Percentiles rank a stretch among this genome's conserved stretches.
Evolutionary conservation across 2,888 invertebrate genomes (phyloP).

Genomic region (Stenoptilia bipunctidactyla): DNA sequence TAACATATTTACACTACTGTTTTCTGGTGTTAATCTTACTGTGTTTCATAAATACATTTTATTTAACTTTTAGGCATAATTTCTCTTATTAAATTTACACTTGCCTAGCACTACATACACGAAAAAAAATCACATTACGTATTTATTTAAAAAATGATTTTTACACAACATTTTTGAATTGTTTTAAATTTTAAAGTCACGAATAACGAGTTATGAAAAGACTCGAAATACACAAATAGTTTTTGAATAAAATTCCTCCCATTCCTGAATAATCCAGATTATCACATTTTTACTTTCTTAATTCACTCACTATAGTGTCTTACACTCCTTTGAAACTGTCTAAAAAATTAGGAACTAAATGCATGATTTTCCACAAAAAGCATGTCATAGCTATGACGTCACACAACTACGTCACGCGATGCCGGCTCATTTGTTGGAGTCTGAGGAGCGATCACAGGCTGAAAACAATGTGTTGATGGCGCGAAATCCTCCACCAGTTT

Average conservation of each 20-base stretch:
- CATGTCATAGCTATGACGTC: constrained; percentile 74
- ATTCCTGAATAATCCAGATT: background rate
- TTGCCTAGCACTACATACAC: constrained; percentile 53
- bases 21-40: constrained; percentile 70
- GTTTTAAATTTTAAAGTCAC: background rate
- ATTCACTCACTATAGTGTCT: background rate
- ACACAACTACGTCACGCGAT: constrained; percentile 73
- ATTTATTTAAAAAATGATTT: constrained; percentile 15
- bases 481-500: constrained; percentile 74
- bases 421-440: constrained; percentile 48
- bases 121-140: constrained; percentile 20
- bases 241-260: background rate
- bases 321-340: background rate
- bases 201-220: background rate
- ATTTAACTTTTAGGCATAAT: constrained; percentile 34
- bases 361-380: constrained; percentile 68
- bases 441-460: constrained; percentile 71
- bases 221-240: background rate
- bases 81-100: constrained; percentile 59
- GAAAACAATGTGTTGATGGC: constrained; percentile 64
- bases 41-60: constrained; percentile 67
- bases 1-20: constrained; percentile 64
- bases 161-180: background rate
- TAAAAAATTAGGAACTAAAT: constrained; percentile 65
- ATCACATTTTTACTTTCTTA: background rate